Base-by-base conservation (phyloP, 2,797 vertebrate species). In the Gambusia yucatana region DNA sequence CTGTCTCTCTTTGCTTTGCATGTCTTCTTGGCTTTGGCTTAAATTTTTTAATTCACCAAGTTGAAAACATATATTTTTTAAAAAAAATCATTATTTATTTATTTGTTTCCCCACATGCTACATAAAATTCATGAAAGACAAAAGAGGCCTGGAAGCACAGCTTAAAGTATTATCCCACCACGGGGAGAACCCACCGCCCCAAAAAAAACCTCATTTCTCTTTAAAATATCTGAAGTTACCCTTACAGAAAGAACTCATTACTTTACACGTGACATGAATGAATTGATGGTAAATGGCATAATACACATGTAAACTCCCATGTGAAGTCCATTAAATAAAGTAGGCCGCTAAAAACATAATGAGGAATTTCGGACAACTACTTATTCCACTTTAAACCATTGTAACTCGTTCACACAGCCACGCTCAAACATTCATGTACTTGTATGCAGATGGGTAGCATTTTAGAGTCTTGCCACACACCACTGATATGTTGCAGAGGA, bases 31-130 rank as follows among this genome's bases (percentile, higher is more conserved):
- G 75, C 75, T 77, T 43, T 22, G 2, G 81, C 82, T 80, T 88
- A 80, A 83, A 25, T 81, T 86, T 75, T 88, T 88, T 80, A 84
- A 88, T 85, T 79, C 77, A 80, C 48, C 10, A 57, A 83, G 85
- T 82, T 91, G 90, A 92, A 86, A 90, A 87, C 80, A 61, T 87
- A 88, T 44, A 4, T 46, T 46, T 43, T 9, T 46, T 13, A 3
- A 4, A 14, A 4, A 1, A 33, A 33, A 33, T 33, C 33, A 33
- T 50, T 52, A 25, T 52, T 25, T 52, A 52, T 59, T 10, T 30
- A 28, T 59, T 59, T 30, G 13, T 84, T 84, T 82, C 80, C 43
- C 72, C 2, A 25, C 50, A 52, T 52, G 59, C 30, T 59, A 69
- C 72, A 50, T 79, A 59, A 76, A 86, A 82, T 75, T 79, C 52